Base-by-base conservation (phyloP, 2,888 invertebrate species). In the Timema cristinae region DNA sequence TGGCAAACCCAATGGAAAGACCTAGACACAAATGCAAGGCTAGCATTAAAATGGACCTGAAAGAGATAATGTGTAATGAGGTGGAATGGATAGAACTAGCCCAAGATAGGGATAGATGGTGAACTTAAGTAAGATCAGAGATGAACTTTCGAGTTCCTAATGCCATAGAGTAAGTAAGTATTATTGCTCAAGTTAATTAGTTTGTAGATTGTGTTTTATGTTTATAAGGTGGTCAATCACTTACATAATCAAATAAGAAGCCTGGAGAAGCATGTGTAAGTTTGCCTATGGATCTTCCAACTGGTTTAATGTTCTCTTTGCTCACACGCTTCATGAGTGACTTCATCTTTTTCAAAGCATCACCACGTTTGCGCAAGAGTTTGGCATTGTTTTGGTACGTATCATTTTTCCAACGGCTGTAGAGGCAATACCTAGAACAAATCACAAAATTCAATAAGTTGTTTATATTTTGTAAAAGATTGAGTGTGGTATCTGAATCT, bases 241-340 rank as follows among this genome's bases (percentile, higher is more conserved):
- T 87, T 78, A 96, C 95, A 82, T 98, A 98, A 84, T 99, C 98
- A 81, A 99, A 98, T 7, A 99, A 87, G 78, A 96, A 92, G 9
- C 94, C 94, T 0, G 99, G 98, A 63, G 97, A 94, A 68, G 94
- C 95, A 81, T 99, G 98, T 49, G 97, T 95, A 51, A 98, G 85
- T 85, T 99, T 99, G 13, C 98, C 99, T 75, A 99, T 93, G 67
- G 94, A 90, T 73, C 99, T 87, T 0, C 99, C 99, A 74, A 97
- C 93, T 1, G 94, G 95, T 82, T 98, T 99, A 7, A 98, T 95
- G 79, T 97, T 99, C 82, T 99, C 99, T 81, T 99, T 99, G 78
- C 97, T 97, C 54, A 96, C 95, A 75, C 93, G 90, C 84, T 98
- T 98, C 95, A 99, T 96, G 54, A 98, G 92, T 76, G 95, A 95